Base-by-base conservation (phyloP, 2,797 vertebrate genomes). In the Oryzias dopingdopingensis region DNA sequence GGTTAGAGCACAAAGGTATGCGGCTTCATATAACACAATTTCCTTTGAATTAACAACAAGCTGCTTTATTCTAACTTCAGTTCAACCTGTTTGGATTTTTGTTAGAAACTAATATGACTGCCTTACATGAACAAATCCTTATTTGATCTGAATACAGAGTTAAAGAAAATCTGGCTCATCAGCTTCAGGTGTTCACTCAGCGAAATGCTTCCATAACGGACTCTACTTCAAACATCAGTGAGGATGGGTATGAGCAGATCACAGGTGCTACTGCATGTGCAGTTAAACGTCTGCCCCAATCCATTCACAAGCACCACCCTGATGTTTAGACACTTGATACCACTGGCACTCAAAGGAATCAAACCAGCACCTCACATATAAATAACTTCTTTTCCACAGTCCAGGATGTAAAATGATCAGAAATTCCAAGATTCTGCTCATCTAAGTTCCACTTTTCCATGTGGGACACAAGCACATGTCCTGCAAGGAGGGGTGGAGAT, bases 381-480 rank as follows among this genome's bases (percentile, higher is more conserved):
- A 5, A 22, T n/a, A 26, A 62, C n/a, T 14, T 50, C 53, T 75
- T 52, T 60, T 59, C 43, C 51, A 10, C 65, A 57, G 65, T 62
- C 75, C 47, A 4, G 59, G 51, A 59, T 79, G 80, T 79, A 83
- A 84, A 85, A 67, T 85, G 86, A 84, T 65, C 60, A 18, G 79
- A 65, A 80, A 88, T 87, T 77, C 79, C 62, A 1, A 40, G 47
- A 46, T 65, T 70, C 65, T 43, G 53, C 62, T 68, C 59, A 6
- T 52, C 62, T 59, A 44, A 29, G 22, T 68, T 51, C 70, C 53
- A 57, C 26, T 67, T 61, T 67, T 54, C 59, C 76, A 62, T 52
- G 48, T 61, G 65, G 41, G 53, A 70, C 50, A 62, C n/a, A 57
- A 68, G 58, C 53, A 48, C 46, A 48, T 45, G 37, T 49, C 51